A percentile compares a stretch with the other conserved stretches of the same genome.
These are phyloP conservation scores for Eupeodes latifasciatus DNA, from an alignment of 2,888 invertebrate genomes.

Conservation along the genomic window DNA sequence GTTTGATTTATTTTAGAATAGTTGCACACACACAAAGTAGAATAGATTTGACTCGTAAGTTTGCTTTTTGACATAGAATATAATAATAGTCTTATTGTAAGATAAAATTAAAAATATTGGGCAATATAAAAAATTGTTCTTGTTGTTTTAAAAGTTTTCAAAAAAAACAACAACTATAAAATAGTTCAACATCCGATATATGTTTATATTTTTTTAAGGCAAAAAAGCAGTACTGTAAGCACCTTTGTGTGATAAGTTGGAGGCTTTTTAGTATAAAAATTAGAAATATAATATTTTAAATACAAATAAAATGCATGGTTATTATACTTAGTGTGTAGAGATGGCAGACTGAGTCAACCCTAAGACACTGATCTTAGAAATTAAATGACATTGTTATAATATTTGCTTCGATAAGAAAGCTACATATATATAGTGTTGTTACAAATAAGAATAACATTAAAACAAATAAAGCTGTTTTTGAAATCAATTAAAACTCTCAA, in stretches of 20 bases:
- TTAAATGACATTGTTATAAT: neutral
- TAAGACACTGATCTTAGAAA: conserved; percentile 32
- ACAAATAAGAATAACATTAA: too few species aligned
- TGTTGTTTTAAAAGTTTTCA: neutral
- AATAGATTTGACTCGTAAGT: conserved; percentile 35
- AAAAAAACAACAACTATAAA: neutral
- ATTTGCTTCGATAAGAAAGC: too few species aligned
- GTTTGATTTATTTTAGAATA: conserved; percentile 20
- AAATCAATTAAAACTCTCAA: too few species aligned
- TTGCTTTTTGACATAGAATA: conserved; percentile 49
- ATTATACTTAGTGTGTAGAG: neutral
- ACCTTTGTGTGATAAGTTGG: conserved; percentile 63
- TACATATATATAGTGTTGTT: too few species aligned
- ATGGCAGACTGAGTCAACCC: conserved; percentile 46
- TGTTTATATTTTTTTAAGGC: conserved; percentile 49
- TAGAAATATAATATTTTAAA: neutral
- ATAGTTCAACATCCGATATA: conserved; percentile 3
- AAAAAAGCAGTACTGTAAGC: conserved; percentile 56
- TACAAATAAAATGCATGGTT: conserved; percentile 7
- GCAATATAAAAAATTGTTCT: neutral
- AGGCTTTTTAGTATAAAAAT: conserved; percentile 20
- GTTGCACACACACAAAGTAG: conserved; percentile 67
- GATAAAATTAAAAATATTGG: conserved; percentile 7
- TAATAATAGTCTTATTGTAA: conserved; percentile 2
- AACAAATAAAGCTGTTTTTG: too few species aligned